These are phyloP conservation scores for Homarus americanus DNA, from an alignment of 1,140 invertebrate species.

Conservation along the genomic window DNA sequence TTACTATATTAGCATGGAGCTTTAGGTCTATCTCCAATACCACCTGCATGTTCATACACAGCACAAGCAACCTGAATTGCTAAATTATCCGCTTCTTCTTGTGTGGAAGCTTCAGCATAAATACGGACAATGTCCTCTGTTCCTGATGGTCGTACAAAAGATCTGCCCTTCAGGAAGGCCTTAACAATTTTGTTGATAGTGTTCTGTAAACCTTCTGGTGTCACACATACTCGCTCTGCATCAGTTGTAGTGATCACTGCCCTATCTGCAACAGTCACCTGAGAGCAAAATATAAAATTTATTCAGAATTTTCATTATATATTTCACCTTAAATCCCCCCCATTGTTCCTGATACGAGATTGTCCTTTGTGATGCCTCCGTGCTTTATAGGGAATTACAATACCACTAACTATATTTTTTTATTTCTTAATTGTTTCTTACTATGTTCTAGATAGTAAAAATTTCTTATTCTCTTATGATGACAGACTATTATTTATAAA, in stretches of 20 bases:
- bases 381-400: too few relatives aligned
- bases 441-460: too few relatives aligned
- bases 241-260: conserved; percentile 90
- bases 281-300: conserved; percentile 21
- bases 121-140: conserved; percentile 98
- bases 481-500: too few relatives aligned
- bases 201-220: conserved; percentile 89
- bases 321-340: too few relatives aligned
- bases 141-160: conserved; percentile 90
- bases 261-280: conserved; percentile 83
- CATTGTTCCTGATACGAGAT: too few relatives aligned
- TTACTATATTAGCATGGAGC: background rate
- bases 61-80: conserved; percentile 86
- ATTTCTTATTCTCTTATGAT: too few relatives aligned
- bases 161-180: conserved; percentile 85
- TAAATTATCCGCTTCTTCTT: conserved; percentile 85
- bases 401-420: too few relatives aligned
- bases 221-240: conserved; percentile 88
- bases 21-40: conserved; percentile 62
- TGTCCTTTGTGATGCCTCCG: too few relatives aligned
- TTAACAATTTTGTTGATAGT: conserved; percentile 87
- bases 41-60: conserved; percentile 82
- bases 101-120: conserved; percentile 95
- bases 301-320: background rate
- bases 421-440: too few relatives aligned